Conservation (phyloP, 2,797 vertebrate species). For the Falco concolor region DNA sequence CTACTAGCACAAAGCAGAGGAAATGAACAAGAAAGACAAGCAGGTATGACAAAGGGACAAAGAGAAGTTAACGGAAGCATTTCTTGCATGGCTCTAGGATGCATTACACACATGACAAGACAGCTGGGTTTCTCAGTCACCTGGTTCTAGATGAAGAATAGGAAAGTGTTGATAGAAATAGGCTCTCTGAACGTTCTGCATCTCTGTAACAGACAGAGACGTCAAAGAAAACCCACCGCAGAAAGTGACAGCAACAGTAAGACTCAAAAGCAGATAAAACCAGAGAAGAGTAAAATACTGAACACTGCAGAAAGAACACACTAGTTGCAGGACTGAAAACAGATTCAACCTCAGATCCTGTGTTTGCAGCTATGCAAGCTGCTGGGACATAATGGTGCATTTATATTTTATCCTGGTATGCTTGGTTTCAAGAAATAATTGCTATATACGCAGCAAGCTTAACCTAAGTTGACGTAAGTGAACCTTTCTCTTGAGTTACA, state of each 20-base stretch:
- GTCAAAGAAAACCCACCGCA: slow-evolving; percentile 77
- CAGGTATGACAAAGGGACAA: slow-evolving; percentile 43
- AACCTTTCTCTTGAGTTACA: background rate
- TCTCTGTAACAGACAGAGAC: slow-evolving; percentile 85
- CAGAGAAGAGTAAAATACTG: slow-evolving; percentile 34
- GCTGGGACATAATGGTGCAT: background rate
- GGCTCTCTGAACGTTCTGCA: slow-evolving; percentile 91
- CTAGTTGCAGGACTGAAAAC: background rate
- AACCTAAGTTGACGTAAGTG: background rate
- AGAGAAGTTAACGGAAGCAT: slow-evolving; percentile 47
- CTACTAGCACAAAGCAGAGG: slow-evolving; percentile 60
- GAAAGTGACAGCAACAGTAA: slow-evolving; percentile 70
- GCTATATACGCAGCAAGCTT: background rate
- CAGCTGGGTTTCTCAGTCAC: slow-evolving; percentile 78
- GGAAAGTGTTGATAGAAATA: slow-evolving; percentile 97
- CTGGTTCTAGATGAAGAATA: slow-evolving; percentile 94
- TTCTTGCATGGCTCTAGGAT: slow-evolving; percentile 59
- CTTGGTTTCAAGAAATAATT: background rate
- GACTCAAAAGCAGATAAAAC: slow-evolving; percentile 50
- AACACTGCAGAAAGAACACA: slow-evolving; percentile 8
- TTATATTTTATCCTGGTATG: background rate
- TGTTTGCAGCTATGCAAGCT: background rate
- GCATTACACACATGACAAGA: slow-evolving; percentile 58
- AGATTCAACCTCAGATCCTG: background rate
- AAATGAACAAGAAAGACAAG: slow-evolving; percentile 51